phyloP scores from a whole-genome alignment of 2,888 invertebrate genomes.

The Acanthococcus lagerstroemiae region DNA sequence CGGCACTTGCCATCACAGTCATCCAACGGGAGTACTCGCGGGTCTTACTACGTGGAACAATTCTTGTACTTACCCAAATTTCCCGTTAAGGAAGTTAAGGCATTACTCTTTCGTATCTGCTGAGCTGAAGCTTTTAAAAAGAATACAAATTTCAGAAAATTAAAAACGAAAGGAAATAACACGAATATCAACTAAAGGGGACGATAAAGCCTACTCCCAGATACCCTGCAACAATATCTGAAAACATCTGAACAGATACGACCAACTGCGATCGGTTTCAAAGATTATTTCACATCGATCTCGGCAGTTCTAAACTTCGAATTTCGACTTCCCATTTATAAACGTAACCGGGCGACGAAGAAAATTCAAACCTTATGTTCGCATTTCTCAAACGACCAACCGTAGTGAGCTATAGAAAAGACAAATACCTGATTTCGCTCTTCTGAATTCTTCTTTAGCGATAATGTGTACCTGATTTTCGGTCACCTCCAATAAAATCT shows the following conservation, averaged over 20 bases:
- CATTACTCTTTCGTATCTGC: slow-evolving; percentile 23
- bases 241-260: no score
- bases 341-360: no score
- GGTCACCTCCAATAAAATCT: slow-evolving; percentile 88
- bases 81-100: slow-evolving; percentile 24
- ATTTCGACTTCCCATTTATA: no score
- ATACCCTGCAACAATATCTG: not conserved
- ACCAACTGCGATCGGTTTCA: not conserved
- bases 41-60: not conserved
- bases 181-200: no score
- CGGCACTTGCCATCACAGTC: no score
- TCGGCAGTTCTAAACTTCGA: no score
- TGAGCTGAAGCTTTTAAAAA: slow-evolving; percentile 24
- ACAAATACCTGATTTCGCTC: slow-evolving; percentile 19
- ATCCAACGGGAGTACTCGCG: no score
- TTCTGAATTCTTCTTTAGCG: slow-evolving; percentile 24
- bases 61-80: slow-evolving; percentile 18
- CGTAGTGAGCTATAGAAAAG: not conserved
- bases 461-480: slow-evolving; percentile 19
- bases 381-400: no score
- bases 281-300: not conserved
- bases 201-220: no score
- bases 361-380: no score
- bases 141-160: not conserved
- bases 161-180: no score